phyloP scores from a whole-genome alignment of 2,797 vertebrate genomes.

The Rhabdomys pumilio region DNA sequence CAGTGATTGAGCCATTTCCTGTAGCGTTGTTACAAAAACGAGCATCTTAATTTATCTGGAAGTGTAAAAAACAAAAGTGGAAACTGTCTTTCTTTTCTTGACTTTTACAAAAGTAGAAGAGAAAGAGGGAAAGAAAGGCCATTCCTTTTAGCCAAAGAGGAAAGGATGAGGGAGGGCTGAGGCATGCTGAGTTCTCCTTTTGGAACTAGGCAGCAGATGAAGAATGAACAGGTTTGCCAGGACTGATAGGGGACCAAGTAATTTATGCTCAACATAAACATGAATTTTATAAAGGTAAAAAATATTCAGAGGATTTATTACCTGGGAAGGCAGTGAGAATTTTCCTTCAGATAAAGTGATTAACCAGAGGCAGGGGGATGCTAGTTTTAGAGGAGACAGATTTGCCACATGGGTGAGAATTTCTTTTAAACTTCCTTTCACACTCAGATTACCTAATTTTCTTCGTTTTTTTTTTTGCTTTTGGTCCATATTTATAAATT shows the following conservation, averaged over 20 bases:
- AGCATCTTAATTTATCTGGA: neutral
- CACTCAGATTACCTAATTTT: neutral
- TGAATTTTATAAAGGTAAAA: neutral
- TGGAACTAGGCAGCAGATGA: neutral
- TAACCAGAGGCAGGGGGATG: neutral
- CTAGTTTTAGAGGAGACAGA: neutral
- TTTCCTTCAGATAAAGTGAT: neutral
- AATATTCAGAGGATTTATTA: neutral
- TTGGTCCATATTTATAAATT: conserved; percentile 44
- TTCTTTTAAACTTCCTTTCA: neutral
- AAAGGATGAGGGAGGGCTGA: neutral
- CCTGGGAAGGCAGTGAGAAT: neutral
- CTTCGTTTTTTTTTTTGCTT: neutral
- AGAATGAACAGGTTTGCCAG: neutral
- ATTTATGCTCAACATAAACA: conserved; percentile 59
- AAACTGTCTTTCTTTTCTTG: neutral
- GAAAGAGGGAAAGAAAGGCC: neutral
- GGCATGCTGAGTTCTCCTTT: neutral
- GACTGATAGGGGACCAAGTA: neutral
- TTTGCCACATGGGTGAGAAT: neutral
- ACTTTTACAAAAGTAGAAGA: conserved; percentile 19
- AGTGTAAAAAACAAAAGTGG: neutral
- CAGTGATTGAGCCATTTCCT: conserved; percentile 2
- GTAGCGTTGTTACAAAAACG: neutral
- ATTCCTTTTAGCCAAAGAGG: neutral